A percentile compares a stretch with the other conserved stretches of the same genome.
phyloP scores from a whole-genome alignment of 2,113 vertebrate species.

The Paralichthys olivaceus region DNA sequence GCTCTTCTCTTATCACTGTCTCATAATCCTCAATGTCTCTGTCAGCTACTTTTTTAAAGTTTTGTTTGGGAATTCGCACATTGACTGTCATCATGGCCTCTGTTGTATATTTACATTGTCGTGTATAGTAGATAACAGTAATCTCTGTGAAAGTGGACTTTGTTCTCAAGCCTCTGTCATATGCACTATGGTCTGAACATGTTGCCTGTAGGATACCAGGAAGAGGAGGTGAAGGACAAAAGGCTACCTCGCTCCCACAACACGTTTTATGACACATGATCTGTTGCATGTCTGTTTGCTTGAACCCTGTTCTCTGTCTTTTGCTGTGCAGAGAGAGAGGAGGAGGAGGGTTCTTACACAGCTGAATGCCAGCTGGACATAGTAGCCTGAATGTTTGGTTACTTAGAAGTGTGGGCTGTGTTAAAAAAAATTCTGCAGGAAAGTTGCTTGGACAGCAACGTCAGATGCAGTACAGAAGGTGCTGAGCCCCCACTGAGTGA shows the following conservation, averaged over 20 bases:
- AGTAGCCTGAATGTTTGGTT: constrained; percentile 44
- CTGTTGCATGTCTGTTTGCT: constrained; percentile 31
- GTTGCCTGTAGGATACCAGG: constrained; percentile 28
- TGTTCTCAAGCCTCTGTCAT: background rate
- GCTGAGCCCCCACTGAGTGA: constrained; percentile 52
- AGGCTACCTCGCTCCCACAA: constrained; percentile 4
- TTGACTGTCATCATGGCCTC: background rate
- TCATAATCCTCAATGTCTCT: background rate
- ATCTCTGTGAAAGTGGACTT: background rate
- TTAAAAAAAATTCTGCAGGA: background rate
- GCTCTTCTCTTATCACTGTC: background rate
- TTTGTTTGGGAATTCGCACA: background rate
- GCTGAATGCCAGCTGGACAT: constrained; percentile 24
- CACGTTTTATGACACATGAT: constrained; percentile 60
- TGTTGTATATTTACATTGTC: background rate
- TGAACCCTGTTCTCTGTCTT: constrained; percentile 40
- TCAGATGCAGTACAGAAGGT: constrained; percentile 36
- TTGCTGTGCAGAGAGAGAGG: background rate
- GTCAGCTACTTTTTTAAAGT: background rate
- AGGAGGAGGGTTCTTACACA: background rate
- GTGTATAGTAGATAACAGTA: background rate
- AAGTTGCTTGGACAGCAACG: constrained; percentile 34
- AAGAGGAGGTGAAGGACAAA: constrained; percentile 33
- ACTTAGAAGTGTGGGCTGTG: constrained; percentile 10
- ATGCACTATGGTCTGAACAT: background rate